phyloP scores from a whole-genome alignment of 2,113 vertebrate species.

The Lipophrys pholis region DNA sequence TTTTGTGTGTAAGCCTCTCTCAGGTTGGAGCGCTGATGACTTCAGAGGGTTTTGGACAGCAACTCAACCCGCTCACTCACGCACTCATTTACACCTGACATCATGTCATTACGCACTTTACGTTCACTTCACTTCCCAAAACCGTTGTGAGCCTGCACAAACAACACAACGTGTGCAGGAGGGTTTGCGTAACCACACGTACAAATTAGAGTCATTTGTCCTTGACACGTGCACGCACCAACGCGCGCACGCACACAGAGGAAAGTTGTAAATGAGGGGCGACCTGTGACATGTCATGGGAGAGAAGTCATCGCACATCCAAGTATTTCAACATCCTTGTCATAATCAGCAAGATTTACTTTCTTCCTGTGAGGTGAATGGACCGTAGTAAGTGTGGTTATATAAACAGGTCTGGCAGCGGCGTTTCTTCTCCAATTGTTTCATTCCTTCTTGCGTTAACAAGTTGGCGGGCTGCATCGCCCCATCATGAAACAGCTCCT shows the following conservation, averaged over 20 bases:
- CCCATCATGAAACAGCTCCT: slow-evolving; percentile 22
- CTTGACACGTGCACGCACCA: not conserved
- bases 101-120: slow-evolving; percentile 16
- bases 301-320: slow-evolving; percentile 41
- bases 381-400: slow-evolving; percentile 41
- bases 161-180: slow-evolving; percentile 22
- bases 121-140: slow-evolving; percentile 6
- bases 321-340: slow-evolving; percentile 64
- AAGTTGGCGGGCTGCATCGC: slow-evolving; percentile 23
- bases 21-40: slow-evolving; percentile 54
- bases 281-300: slow-evolving; percentile 31
- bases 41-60: slow-evolving; percentile 49
- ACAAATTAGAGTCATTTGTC: slow-evolving; percentile 56
- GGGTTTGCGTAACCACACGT: slow-evolving; percentile 13
- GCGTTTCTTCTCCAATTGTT: slow-evolving; percentile 44
- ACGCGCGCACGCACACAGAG: slow-evolving; percentile 5
- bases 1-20: slow-evolving; percentile 61
- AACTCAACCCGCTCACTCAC: slow-evolving; percentile 20
- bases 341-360: slow-evolving; percentile 45
- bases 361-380: slow-evolving; percentile 48
- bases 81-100: slow-evolving; percentile 16
- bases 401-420: slow-evolving; percentile 59
- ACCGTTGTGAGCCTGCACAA: slow-evolving; percentile 25
- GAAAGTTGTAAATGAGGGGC: slow-evolving; percentile 21
- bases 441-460: slow-evolving; percentile 30